Evolutionary conservation across 2,113 vertebrate genomes (phyloP).

Genomic region (Oreochromis niloticus): DNA sequence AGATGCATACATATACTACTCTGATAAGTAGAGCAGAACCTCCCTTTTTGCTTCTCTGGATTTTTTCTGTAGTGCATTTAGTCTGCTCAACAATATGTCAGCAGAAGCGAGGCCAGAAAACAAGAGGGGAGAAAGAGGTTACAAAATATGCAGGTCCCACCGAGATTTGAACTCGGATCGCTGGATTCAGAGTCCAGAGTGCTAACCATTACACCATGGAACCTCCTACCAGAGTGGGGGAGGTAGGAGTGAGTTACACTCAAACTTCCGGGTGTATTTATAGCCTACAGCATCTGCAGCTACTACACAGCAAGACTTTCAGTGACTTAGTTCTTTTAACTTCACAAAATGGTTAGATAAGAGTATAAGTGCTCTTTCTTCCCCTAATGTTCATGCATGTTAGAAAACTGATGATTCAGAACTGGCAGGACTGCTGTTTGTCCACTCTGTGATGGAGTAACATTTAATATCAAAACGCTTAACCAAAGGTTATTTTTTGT

Average conservation of each 20-base stretch:
- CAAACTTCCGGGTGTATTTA: not conserved
- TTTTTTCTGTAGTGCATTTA: not conserved
- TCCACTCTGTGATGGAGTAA: not conserved
- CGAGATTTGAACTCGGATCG: constrained; percentile 75
- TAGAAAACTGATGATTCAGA: not conserved
- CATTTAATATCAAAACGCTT: not conserved
- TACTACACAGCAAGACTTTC: not conserved
- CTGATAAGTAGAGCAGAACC: not conserved
- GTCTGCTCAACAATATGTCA: not conserved
- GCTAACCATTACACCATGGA: constrained; percentile 76
- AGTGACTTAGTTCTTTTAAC: not conserved
- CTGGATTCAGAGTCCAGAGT: constrained; percentile 81
- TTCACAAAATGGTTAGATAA: not conserved
- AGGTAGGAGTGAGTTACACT: fast-evolving
- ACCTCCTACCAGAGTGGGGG: fast-evolving
- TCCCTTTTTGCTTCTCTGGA: not conserved
- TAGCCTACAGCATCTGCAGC: not conserved
- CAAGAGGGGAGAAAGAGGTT: not conserved
- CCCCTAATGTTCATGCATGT: not conserved
- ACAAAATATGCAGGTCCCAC: constrained; percentile 32
- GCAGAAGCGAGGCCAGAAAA: not conserved
- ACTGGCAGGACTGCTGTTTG: not conserved
- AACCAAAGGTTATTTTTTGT: not conserved
- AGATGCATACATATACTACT: not conserved
- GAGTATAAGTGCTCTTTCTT: not conserved